phyloP scores from a whole-genome alignment of 2,113 vertebrate species.

The Cryptotis parvus region DNA sequence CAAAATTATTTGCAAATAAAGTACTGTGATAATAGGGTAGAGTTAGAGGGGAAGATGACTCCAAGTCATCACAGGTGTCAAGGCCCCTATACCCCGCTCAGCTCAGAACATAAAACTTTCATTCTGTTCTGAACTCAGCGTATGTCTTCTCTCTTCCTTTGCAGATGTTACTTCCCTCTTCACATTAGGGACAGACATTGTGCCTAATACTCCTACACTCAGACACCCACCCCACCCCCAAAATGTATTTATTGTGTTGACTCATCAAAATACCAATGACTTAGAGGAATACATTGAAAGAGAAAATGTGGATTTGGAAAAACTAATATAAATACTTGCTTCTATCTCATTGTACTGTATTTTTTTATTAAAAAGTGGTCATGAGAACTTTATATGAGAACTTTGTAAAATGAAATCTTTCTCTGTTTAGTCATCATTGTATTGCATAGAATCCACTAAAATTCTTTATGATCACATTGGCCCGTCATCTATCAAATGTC shows the following conservation, averaged over 20 bases:
- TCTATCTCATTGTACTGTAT: neutral
- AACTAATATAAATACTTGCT: neutral
- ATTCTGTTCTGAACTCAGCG: neutral
- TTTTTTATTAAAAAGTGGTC: neutral
- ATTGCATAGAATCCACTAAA: neutral
- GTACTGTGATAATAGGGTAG: neutral
- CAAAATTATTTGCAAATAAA: slow-evolving; percentile 33
- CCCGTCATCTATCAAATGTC: neutral
- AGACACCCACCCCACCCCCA: neutral
- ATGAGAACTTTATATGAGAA: neutral
- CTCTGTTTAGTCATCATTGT: neutral
- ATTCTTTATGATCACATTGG: neutral
- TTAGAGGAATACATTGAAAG: neutral
- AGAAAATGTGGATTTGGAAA: neutral
- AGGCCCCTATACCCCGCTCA: neutral
- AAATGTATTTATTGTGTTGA: neutral
- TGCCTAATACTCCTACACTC: neutral
- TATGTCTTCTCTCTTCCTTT: neutral
- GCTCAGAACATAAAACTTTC: neutral
- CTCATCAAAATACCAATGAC: neutral
- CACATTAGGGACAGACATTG: neutral
- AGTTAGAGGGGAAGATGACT: accelerated
- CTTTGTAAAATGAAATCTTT: neutral
- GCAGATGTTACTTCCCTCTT: neutral
- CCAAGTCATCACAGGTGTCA: neutral